Evolutionary conservation across 2,797 vertebrate genomes (phyloP), one percentile per base, ranked within the genome.

Genomic region (Acestrorhynchus altus): DNA sequence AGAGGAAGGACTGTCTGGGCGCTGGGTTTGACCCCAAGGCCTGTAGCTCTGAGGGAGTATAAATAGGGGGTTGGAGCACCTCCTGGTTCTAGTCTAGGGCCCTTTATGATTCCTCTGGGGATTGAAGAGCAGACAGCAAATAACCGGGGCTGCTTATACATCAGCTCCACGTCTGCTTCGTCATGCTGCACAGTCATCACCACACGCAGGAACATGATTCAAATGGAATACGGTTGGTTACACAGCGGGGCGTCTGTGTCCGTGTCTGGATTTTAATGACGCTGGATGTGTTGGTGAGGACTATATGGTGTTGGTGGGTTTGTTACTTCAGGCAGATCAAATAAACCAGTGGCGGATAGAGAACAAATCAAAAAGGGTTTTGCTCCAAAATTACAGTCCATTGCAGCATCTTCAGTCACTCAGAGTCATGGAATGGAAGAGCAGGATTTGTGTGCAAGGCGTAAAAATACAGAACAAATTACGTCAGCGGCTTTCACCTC

Each of bases 51-150:
- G 59, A 80, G 24, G 54, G 71, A 26, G 42, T 5, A 5, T 35
- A 35, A 47, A 4, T 22, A 31, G 89, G 88, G 87, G 88, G 77
- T 74, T 83, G 86, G 52, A 66, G 65, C 49, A 51, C 65, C 65
- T 63, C 57, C 70, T 81, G 72, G 82, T 85, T 83, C 79, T 78
- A 85, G 87, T 84, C 80, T 83, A 83, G 86, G 80, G 79, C 87
- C 89, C 91, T 92, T 92, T 92, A 94, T 93, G 90, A 93, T 90
- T 92, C 92, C 93, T 92, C 85, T 88, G 92, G 74, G 94, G 93
- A 94, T 90, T 93, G 90, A 82, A 86, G 89, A 89, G 90, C 91
- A 93, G 91, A 94, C 92, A 92, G 88, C 90, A 90, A 91, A 86
- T 86, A 83, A 91, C 83, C 89, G 85, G 91, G 89, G 89, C 83